These are phyloP conservation scores for Poliocrania exsul DNA, from an alignment of 2,797 vertebrate species.

Conservation along the genomic window DNA sequence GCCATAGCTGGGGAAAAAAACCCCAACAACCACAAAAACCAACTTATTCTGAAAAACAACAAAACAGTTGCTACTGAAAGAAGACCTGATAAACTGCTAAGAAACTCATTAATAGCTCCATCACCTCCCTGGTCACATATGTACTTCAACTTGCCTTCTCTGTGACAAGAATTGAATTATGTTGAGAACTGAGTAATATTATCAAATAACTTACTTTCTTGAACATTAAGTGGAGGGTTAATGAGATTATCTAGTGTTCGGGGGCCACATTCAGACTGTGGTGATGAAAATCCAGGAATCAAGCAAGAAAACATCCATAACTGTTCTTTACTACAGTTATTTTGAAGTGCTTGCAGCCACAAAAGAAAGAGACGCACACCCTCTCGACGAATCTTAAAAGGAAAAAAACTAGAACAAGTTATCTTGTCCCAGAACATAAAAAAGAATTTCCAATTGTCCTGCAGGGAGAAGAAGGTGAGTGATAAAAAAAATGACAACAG, in stretches of 20 bases:
- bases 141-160: not conserved
- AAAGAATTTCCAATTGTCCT: not conserved
- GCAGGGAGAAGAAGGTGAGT: not conserved
- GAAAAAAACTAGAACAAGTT: not conserved
- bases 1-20: not conserved
- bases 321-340: slow-evolving; percentile 92
- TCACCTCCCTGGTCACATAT: not conserved
- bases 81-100: not conserved
- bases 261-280: slow-evolving; percentile 89
- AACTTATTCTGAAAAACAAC: not conserved
- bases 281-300: slow-evolving; percentile 95
- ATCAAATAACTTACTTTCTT: slow-evolving; percentile 87
- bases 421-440: not conserved
- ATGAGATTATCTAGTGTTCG: slow-evolving; percentile 95
- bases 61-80: not conserved
- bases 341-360: slow-evolving; percentile 97
- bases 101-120: not conserved
- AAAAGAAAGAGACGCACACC: slow-evolving; percentile 95
- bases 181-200: not conserved
- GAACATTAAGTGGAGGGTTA: slow-evolving; percentile 90
- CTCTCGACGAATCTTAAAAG: slow-evolving; percentile 92
- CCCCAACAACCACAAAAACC: not conserved
- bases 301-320: slow-evolving; percentile 97
- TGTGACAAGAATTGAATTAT: not conserved
- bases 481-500: not conserved